Evolutionary conservation across 2,888 invertebrate genomes (phyloP).

Genomic region (Sarcophaga variegata): DNA sequence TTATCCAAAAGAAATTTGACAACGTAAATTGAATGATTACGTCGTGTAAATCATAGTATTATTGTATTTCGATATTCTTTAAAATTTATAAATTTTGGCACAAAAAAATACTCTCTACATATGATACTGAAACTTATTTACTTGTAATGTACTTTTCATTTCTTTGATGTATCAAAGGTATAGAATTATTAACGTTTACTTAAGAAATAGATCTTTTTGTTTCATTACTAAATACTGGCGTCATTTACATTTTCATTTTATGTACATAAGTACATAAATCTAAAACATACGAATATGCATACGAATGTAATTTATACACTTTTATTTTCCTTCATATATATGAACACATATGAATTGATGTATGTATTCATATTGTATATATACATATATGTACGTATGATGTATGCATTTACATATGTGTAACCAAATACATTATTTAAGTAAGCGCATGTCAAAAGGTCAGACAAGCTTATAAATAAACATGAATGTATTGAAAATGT

Average conservation of each 20-base stretch:
- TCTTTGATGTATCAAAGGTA: not conserved
- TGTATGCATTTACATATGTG: constrained; percentile 35
- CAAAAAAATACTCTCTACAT: too few species aligned
- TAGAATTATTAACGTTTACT: not conserved
- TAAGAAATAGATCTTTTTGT: not conserved
- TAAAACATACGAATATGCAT: too few species aligned
- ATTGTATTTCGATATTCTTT: too few species aligned
- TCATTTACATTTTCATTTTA: not conserved
- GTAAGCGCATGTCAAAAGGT: constrained; percentile 70
- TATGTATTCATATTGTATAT: constrained; percentile 34
- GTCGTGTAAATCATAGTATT: too few species aligned
- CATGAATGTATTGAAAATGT: constrained; percentile 59
- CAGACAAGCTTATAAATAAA: constrained; percentile 68
- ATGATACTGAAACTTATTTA: not conserved
- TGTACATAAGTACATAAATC: not conserved
- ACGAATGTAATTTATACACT: constrained; percentile 18
- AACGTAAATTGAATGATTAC: too few species aligned
- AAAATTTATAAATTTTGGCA: too few species aligned
- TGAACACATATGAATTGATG: not conserved
- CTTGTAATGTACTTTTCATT: not conserved
- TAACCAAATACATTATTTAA: constrained; percentile 67
- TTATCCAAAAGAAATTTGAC: too few species aligned
- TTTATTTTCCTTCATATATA: not conserved
- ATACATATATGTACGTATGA: not conserved
- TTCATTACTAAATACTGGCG: not conserved